Conservation (phyloP, 2,888 invertebrate species). For the Parasteatoda lunata region DNA sequence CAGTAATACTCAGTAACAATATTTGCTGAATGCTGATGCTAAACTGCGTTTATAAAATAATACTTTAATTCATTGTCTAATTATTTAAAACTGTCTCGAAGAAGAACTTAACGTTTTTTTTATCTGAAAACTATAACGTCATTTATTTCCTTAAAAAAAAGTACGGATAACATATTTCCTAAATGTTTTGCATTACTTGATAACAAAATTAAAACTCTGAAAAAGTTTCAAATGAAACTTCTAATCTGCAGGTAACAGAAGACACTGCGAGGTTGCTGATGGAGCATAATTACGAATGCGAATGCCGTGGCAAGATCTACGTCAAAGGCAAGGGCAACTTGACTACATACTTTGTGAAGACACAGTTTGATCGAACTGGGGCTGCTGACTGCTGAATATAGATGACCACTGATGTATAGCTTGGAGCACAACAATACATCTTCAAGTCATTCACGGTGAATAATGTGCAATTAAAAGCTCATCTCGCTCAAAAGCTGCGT, state of each 20-base stretch:
- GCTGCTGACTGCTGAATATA: constrained; percentile 21
- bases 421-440: no score
- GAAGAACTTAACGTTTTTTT: no score
- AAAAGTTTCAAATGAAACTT: neutral
- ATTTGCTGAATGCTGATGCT: no score
- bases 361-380: constrained; percentile 55
- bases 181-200: neutral
- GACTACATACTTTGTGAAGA: constrained; percentile 70
- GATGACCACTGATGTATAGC: neutral
- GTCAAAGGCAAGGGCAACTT: constrained; percentile 89
- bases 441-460: no score
- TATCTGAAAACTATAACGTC: neutral
- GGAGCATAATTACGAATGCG: constrained; percentile 85
- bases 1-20: no score
- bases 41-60: no score
- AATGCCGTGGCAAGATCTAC: constrained; percentile 89
- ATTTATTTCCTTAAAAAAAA: neutral
- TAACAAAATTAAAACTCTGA: neutral
- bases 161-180: neutral
- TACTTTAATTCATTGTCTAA: no score
- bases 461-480: no score
- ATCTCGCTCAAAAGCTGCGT: no score
- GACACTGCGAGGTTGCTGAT: constrained; percentile 87
- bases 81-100: no score
- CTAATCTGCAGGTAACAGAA: constrained; percentile 81